These are phyloP conservation scores for Phymanthus crucifer DNA, from an alignment of 92 coral and sea anemone genomes.

Conservation along the genomic window DNA sequence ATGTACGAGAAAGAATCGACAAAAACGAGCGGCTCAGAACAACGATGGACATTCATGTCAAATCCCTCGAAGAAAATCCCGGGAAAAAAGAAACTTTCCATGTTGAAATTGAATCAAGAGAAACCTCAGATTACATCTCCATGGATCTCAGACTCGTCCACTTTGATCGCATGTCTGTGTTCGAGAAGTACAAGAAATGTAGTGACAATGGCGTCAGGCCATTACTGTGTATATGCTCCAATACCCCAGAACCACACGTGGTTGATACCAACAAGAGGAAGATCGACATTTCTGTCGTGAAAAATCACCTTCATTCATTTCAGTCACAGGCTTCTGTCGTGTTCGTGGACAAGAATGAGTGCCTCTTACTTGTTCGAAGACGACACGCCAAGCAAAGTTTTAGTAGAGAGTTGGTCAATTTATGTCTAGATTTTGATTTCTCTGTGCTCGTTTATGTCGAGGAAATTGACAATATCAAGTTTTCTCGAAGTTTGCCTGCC, in stretches of 20 bases:
- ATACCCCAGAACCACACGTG: neutral
- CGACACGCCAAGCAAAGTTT: slow-evolving; percentile 17
- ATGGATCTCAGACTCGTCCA: slow-evolving; percentile 54
- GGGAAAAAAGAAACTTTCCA: slow-evolving; percentile 60
- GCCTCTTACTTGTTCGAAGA: slow-evolving; percentile 39
- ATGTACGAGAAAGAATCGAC: slow-evolving; percentile 59
- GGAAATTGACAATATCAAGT: slow-evolving; percentile 26
- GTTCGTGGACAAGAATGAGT: slow-evolving; percentile 2
- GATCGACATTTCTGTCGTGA: neutral
- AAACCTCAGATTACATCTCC: slow-evolving; percentile 28
- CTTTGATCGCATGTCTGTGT: slow-evolving; percentile 63
- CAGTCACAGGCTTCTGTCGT: slow-evolving; percentile 4
- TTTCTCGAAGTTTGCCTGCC: slow-evolving; percentile 43
- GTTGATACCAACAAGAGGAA: neutral
- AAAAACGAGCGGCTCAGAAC: slow-evolving; percentile 49
- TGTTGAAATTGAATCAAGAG: slow-evolving; percentile 52
- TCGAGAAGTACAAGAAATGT: slow-evolving; percentile 61
- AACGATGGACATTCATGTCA: slow-evolving; percentile 57
- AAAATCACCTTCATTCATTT: neutral
- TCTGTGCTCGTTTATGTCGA: slow-evolving; percentile 27
- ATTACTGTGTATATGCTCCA: slow-evolving; percentile 66
- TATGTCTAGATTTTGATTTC: slow-evolving; percentile 37
- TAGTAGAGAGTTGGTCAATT: slow-evolving; percentile 55
- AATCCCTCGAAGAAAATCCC: slow-evolving; percentile 56
- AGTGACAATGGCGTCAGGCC: slow-evolving; percentile 55